These are phyloP conservation scores for Psittacula cyanocephala DNA, from an alignment of 2,113 vertebrate genomes.

Conservation along the genomic window DNA sequence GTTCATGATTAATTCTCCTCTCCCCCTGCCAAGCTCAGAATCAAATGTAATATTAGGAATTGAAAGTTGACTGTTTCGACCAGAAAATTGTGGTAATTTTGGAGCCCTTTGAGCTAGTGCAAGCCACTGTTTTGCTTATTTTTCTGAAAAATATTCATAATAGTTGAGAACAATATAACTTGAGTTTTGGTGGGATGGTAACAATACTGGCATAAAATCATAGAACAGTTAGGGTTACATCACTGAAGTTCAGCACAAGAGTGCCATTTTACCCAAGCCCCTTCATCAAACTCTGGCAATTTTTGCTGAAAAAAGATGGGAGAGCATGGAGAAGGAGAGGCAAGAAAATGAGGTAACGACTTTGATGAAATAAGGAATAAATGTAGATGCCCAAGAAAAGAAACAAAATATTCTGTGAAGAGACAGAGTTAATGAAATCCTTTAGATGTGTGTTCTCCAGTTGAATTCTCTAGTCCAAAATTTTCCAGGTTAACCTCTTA, in stretches of 20 bases:
- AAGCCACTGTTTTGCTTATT: neutral
- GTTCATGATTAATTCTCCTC: neutral
- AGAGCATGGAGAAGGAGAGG: neutral
- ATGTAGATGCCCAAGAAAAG: neutral
- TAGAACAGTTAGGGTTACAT: neutral
- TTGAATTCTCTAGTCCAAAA: neutral
- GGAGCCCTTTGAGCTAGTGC: neutral
- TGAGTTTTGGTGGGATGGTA: neutral
- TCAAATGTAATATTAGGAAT: neutral
- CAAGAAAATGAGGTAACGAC: neutral
- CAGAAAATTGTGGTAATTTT: neutral
- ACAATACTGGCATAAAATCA: neutral
- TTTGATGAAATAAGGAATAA: neutral
- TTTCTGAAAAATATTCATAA: neutral
- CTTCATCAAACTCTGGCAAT: neutral
- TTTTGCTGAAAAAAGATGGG: neutral
- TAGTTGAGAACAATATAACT: neutral
- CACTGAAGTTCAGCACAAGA: neutral
- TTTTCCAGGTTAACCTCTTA: neutral
- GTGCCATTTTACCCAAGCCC: neutral
- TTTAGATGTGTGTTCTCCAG: neutral
- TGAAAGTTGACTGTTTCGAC: neutral
- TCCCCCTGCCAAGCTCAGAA: neutral
- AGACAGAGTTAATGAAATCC: neutral
- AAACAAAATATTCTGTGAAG: neutral